A percentile compares a stretch with the other conserved stretches of the same genome.
These are phyloP conservation scores for Myrmecobius fasciatus DNA, from an alignment of 2,113 vertebrate species.

Conservation along the genomic window DNA sequence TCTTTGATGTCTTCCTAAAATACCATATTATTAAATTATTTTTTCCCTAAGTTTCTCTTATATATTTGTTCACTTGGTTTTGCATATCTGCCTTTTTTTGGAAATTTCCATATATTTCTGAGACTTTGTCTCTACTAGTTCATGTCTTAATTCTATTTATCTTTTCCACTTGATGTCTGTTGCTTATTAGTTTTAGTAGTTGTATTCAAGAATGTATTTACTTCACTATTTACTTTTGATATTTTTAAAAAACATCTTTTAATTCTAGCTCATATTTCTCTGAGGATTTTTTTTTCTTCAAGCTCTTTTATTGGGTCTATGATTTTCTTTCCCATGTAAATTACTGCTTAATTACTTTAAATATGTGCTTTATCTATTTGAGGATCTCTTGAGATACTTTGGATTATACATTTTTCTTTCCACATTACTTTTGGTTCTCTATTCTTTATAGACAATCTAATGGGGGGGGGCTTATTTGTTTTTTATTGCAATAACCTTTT, in stretches of 20 bases:
- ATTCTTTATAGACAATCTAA: neutral
- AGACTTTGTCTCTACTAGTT: neutral
- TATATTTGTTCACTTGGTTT: neutral
- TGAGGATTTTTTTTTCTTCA: neutral
- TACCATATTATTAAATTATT: neutral
- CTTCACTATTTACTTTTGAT: neutral
- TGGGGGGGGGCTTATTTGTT: neutral
- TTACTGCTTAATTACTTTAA: neutral
- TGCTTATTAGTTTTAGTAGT: neutral
- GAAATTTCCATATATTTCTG: neutral
- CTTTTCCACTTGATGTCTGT: neutral
- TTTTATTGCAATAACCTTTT: neutral
- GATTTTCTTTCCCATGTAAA: neutral
- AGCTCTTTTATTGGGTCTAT: neutral
- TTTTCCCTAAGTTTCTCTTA: neutral
- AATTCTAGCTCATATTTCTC: neutral
- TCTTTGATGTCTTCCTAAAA: neutral
- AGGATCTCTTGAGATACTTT: neutral
- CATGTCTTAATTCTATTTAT: neutral
- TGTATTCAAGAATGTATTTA: neutral
- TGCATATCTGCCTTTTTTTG: neutral
- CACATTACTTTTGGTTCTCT: neutral
- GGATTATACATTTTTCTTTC: neutral
- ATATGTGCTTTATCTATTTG: neutral
- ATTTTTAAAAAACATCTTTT: neutral